Conservation (phyloP, 2,113 vertebrate genomes). For the Siniperca knerii region DNA sequence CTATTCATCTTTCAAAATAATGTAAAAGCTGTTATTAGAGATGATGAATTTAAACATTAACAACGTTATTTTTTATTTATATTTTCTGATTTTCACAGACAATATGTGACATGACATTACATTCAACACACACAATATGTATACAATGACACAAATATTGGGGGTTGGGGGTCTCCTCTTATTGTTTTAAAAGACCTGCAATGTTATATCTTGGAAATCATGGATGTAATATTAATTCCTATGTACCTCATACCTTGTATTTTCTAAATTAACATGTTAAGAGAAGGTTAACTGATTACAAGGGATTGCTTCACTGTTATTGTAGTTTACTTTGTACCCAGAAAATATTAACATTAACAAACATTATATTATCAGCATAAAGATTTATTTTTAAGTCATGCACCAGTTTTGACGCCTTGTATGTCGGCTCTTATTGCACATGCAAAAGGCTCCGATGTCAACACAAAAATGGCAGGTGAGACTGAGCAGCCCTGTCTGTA, state of each 20-base stretch:
- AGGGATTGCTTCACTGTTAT: no score
- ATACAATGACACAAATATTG: background rate
- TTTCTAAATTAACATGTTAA: background rate
- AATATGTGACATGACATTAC: background rate
- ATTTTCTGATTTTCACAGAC: background rate
- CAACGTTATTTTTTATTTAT: background rate
- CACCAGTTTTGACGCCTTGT: background rate
- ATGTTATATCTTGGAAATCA: background rate
- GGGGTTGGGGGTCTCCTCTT: background rate
- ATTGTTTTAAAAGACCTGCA: background rate
- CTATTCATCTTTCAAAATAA: background rate
- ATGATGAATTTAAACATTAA: background rate
- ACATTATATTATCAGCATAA: background rate
- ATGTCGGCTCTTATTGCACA: background rate
- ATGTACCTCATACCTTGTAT: background rate
- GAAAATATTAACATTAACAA: background rate
- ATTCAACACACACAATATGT: background rate
- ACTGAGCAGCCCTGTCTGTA: no score
- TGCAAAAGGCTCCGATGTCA: background rate
- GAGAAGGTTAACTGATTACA: no score
- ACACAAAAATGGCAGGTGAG: no score
- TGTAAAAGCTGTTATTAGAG: background rate
- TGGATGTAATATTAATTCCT: background rate
- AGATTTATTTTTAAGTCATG: background rate
- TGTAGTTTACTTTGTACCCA: no score